These are phyloP conservation scores for Protodeltote pygarga DNA, from an alignment of 2,888 invertebrate species.

Conservation along the genomic window DNA sequence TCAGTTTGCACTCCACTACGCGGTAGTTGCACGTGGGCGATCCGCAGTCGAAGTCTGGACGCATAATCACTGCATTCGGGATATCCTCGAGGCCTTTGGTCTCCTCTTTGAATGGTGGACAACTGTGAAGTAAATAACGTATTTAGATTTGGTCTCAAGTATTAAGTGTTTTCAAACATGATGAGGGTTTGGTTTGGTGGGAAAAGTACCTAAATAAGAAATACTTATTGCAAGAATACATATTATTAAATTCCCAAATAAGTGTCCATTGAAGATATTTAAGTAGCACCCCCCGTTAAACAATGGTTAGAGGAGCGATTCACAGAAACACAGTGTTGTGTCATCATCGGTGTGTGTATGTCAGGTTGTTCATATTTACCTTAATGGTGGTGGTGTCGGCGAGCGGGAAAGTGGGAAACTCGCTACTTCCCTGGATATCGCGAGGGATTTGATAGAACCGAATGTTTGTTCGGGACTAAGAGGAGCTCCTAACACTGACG, in stretches of 20 bases:
- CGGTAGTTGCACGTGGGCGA: slow-evolving; percentile 79
- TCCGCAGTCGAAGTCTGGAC: slow-evolving; percentile 78
- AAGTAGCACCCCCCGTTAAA: too few species aligned
- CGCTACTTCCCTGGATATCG: slow-evolving; percentile 91
- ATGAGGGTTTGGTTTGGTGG: too few species aligned
- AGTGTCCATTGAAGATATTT: too few species aligned
- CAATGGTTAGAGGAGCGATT: too few species aligned
- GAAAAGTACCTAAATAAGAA: too few species aligned
- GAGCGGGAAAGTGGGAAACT: slow-evolving; percentile 92
- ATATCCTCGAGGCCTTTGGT: slow-evolving; percentile 71
- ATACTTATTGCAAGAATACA: too few species aligned
- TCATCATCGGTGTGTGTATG: too few species aligned
- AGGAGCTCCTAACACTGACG: slow-evolving; percentile 89
- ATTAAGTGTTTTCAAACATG: too few species aligned
- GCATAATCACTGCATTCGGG: slow-evolving; percentile 73
- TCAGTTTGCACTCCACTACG: slow-evolving; percentile 82
- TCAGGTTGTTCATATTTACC: slow-evolving; percentile 58
- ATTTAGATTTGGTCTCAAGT: too few species aligned
- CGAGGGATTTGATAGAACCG: slow-evolving; percentile 91
- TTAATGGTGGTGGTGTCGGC: slow-evolving; percentile 90
- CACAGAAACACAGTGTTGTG: too few species aligned
- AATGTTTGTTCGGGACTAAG: slow-evolving; percentile 91
- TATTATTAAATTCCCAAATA: too few species aligned
- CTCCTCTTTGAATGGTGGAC: slow-evolving; percentile 80
- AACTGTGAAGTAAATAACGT: slow-evolving; percentile 61